phyloP scores from a whole-genome alignment of 1,140 invertebrate genomes.

The Apis mellifera region Amel_HAv3.1 CM009934.2:9078001-9078500 shows the following conservation, averaged over 20 bases:
- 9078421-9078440: constrained; percentile 49
- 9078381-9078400: constrained; percentile 68
- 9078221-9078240: neutral
- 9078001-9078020: too few relatives aligned
- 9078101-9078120: too few relatives aligned
- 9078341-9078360: constrained; percentile 22
- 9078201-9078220: too few relatives aligned
- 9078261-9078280: constrained; percentile 56
- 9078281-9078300: constrained; percentile 48
- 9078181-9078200: too few relatives aligned
- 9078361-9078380: constrained; percentile 65
- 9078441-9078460: constrained; percentile 25
- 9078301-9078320: constrained; percentile 25
- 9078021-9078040: too few relatives aligned
- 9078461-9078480: constrained; percentile 48
- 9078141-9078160: too few relatives aligned
- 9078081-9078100: too few relatives aligned
- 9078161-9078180: neutral
- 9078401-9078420: constrained; percentile 51
- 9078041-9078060: too few relatives aligned
- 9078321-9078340: constrained; percentile 14
- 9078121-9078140: too few relatives aligned
- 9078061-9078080: too few relatives aligned
- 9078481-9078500: constrained; percentile 31
- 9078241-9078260: constrained; percentile 48